A percentile compares a stretch with the other conserved stretches of the same genome.
These are phyloP conservation scores for Drosophila austrosaltans DNA, from an alignment of 2,888 invertebrate species.

Conservation along the genomic window DNA sequence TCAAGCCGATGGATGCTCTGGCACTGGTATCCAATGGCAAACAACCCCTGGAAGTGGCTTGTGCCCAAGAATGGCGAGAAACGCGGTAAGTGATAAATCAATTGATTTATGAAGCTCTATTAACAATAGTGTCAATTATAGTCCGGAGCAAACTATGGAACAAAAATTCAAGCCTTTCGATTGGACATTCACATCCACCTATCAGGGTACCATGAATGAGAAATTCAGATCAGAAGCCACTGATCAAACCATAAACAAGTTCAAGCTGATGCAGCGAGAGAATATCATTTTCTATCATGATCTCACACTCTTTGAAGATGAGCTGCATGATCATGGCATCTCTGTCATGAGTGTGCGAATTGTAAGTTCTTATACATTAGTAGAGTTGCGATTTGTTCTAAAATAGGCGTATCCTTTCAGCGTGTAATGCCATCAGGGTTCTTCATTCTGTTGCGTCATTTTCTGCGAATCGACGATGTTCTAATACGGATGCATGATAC, in stretches of 20 bases:
- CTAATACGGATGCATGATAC: slow-evolving; percentile 95
- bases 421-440: slow-evolving; percentile 98
- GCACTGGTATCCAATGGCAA: slow-evolving; percentile 90
- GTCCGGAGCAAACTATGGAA: slow-evolving; percentile 87
- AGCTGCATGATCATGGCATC: slow-evolving; percentile 98
- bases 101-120: background rate
- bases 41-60: slow-evolving; percentile 92
- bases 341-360: slow-evolving; percentile 96
- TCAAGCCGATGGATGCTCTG: slow-evolving; percentile 96
- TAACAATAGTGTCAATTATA: slow-evolving; percentile 78
- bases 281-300: slow-evolving; percentile 97
- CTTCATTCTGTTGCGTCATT: slow-evolving; percentile 95
- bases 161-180: slow-evolving; percentile 95
- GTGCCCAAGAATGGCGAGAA: slow-evolving; percentile 95
- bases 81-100: slow-evolving; percentile 87
- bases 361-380: slow-evolving; percentile 85
- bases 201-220: slow-evolving; percentile 91
- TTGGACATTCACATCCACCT: slow-evolving; percentile 98
- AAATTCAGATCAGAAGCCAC: slow-evolving; percentile 86
- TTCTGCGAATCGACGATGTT: slow-evolving; percentile 97
- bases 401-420: slow-evolving; percentile 85
- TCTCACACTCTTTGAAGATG: slow-evolving; percentile 97
- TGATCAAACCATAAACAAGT: slow-evolving; percentile 92
- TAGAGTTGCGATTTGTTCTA: background rate
- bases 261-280: slow-evolving; percentile 93